phyloP scores from a whole-genome alignment of 2,113 vertebrate species.

The Vireo altiloquus region DNA sequence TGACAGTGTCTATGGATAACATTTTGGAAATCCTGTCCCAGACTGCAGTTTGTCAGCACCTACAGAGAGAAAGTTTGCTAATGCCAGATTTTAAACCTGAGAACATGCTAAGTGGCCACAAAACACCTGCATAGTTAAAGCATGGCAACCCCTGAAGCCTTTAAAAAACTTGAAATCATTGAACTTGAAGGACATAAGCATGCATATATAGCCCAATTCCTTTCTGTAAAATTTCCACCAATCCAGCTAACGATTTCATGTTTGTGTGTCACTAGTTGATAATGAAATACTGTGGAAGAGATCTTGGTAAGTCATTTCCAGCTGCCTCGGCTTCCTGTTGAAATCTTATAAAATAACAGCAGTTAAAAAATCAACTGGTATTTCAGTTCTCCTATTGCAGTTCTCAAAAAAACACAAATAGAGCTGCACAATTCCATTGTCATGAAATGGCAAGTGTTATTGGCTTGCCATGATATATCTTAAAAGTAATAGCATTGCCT shows the following conservation, averaged over 20 bases:
- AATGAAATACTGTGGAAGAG: neutral
- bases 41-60: neutral
- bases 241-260: neutral
- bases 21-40: neutral
- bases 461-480: neutral
- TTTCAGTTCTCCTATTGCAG: neutral
- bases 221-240: neutral
- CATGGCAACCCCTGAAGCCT: neutral
- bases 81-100: neutral
- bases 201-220: neutral
- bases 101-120: neutral
- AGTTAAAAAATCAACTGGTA: neutral
- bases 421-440: neutral
- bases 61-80: neutral
- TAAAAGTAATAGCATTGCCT: neutral
- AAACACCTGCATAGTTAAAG: neutral
- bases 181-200: neutral
- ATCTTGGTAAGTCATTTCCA: neutral
- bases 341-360: neutral
- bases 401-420: neutral
- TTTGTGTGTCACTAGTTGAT: neutral
- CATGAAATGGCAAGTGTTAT: neutral
- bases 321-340: neutral
- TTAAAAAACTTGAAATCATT: neutral
- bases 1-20: neutral